Conservation (phyloP, 2,113 vertebrate species). For the Sakesphorus luctuosus region DNA sequence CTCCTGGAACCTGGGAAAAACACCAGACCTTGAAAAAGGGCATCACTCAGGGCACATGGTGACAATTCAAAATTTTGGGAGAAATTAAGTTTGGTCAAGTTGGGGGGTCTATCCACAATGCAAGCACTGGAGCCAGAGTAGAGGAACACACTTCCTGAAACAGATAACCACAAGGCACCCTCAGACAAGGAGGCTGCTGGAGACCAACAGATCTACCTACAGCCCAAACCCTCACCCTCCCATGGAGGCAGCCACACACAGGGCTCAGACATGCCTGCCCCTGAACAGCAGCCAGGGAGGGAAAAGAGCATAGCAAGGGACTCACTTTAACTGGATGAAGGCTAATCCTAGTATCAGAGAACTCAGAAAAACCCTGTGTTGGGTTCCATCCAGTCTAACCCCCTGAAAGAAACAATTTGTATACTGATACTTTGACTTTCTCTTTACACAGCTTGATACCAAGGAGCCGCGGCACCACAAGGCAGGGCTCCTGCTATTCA, state of each 20-base stretch:
- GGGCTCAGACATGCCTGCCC: not conserved
- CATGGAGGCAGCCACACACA: not conserved
- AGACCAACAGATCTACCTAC: not conserved
- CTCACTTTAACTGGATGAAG: conserved; percentile 62
- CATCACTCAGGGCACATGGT: not conserved
- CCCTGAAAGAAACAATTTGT: not conserved
- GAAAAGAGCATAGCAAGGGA: not conserved
- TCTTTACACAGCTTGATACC: not conserved
- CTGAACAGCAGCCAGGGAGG: not conserved
- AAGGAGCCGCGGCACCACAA: not conserved
- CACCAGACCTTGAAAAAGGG: not conserved
- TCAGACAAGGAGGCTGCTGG: not conserved
- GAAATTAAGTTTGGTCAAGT: not conserved
- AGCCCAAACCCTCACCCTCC: not conserved
- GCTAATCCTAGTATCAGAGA: conserved; percentile 60
- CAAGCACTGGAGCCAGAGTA: not conserved
- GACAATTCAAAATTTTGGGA: not conserved
- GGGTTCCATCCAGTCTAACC: conserved; percentile 46
- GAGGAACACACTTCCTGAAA: not conserved
- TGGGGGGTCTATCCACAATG: not conserved
- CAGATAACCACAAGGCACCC: not conserved
- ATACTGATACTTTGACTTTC: not conserved
- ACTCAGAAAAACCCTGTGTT: conserved; percentile 25
- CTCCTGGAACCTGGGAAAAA: not conserved
- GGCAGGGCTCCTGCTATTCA: not conserved